These are phyloP conservation scores for Bombus vancouverensis DNA, from an alignment of 1,140 invertebrate genomes.

Conservation along the genomic window DNA sequence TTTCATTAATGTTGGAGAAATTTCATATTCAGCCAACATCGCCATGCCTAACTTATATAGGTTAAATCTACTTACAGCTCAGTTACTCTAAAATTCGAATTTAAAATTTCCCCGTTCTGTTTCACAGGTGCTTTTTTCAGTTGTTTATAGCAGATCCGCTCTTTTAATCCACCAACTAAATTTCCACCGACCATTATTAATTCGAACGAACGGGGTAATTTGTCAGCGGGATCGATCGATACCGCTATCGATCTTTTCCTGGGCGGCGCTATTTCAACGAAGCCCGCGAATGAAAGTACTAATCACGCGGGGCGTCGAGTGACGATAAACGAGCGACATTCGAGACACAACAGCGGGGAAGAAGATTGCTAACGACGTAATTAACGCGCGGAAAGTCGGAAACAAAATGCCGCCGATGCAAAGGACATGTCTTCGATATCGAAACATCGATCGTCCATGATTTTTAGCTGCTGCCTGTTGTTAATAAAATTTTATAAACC, in stretches of 20 bases:
- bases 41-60: background rate
- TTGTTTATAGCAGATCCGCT: too few relatives aligned
- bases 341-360: constrained; percentile 32
- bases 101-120: too few relatives aligned
- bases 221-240: constrained; percentile 28
- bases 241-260: constrained; percentile 12
- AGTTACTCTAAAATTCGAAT: background rate
- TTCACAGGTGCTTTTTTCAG: too few relatives aligned
- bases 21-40: background rate
- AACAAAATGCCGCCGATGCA: background rate
- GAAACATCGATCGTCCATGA: background rate
- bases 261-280: constrained; percentile 4
- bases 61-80: background rate
- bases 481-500: background rate
- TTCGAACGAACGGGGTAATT: constrained; percentile 9
- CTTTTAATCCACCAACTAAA: background rate
- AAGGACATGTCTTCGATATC: background rate
- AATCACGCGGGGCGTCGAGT: constrained; percentile 39
- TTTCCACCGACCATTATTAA: constrained; percentile 4
- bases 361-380: constrained; percentile 44
- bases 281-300: constrained; percentile 22
- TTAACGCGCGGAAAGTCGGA: constrained; percentile 33
- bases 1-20: background rate
- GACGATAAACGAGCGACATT: constrained; percentile 49
- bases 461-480: background rate